Conservation (phyloP, 2,888 invertebrate genomes). For the Theretra japonica region DNA sequence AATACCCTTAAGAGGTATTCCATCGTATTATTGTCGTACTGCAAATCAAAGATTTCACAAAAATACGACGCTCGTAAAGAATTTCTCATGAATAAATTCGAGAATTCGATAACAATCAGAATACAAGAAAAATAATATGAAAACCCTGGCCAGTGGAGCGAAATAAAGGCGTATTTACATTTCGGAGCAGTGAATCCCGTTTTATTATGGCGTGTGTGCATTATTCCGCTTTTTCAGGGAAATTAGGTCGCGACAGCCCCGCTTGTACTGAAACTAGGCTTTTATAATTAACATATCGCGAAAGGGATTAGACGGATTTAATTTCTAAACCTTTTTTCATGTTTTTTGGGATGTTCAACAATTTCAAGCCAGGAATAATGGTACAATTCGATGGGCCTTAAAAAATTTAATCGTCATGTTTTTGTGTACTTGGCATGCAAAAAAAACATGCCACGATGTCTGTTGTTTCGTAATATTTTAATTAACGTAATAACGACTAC, state of each 20-base stretch:
- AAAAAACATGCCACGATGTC: no score
- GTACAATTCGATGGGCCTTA: no score
- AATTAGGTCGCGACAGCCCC: slow-evolving; percentile 1
- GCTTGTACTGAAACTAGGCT: not conserved
- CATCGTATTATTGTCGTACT: not conserved
- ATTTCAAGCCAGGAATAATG: no score
- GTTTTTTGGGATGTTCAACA: not conserved
- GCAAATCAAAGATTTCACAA: slow-evolving; percentile 13
- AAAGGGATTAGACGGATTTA: not conserved
- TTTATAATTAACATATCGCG: not conserved
- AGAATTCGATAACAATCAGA: slow-evolving; percentile 23
- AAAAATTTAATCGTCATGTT: no score
- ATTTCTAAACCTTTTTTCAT: not conserved
- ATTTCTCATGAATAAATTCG: slow-evolving; percentile 14
- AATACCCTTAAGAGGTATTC: not conserved
- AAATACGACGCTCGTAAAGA: not conserved
- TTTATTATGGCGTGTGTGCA: slow-evolving; percentile 20
- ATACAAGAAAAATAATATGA: slow-evolving; percentile 23
- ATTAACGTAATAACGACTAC: no score
- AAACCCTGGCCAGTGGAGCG: slow-evolving; percentile 8
- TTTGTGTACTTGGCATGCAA: no score
- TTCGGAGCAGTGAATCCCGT: slow-evolving; percentile 11
- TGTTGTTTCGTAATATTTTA: no score
- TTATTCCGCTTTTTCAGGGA: not conserved
- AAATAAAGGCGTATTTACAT: slow-evolving; percentile 21